phyloP scores from a whole-genome alignment of 2,888 invertebrate species.

The Eupeodes luniger region DNA sequence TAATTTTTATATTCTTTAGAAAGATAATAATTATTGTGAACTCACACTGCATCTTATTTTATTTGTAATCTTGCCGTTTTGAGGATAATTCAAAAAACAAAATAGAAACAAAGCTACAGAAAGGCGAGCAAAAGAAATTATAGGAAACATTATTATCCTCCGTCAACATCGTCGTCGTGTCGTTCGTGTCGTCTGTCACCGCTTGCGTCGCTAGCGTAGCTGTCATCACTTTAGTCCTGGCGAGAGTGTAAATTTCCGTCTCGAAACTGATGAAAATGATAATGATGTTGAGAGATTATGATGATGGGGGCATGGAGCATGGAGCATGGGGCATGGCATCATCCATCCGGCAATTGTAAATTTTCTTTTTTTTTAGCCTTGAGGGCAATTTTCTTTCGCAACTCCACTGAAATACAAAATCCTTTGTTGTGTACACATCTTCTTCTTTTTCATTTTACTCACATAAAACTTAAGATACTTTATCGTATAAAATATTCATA shows the following conservation, averaged over 20 bases:
- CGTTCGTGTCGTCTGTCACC: background rate
- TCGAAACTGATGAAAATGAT: constrained; percentile 36
- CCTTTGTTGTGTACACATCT: constrained; percentile 50
- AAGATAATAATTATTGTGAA: constrained; percentile 17
- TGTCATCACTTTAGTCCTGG: constrained; percentile 18
- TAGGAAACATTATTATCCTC: constrained; percentile 34
- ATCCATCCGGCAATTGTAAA: constrained; percentile 56
- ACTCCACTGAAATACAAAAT: constrained; percentile 23
- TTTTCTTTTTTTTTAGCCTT: constrained; percentile 17
- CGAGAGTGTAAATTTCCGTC: constrained; percentile 41
- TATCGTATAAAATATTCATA: constrained; percentile 20
- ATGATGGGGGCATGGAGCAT: background rate
- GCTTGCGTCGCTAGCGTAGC: no score
- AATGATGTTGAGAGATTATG: constrained; percentile 20
- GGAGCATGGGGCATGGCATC: constrained; percentile 29
- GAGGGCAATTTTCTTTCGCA: constrained; percentile 31
- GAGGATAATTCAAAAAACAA: constrained; percentile 16
- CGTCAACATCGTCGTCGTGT: background rate
- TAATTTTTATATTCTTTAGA: constrained; percentile 21
- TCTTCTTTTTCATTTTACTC: constrained; percentile 18
- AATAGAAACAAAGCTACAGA: constrained; percentile 5
- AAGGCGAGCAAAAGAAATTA: constrained; percentile 1
- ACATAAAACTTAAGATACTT: constrained; percentile 37
- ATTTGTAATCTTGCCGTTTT: constrained; percentile 17
- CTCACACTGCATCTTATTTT: background rate